These are phyloP conservation scores for Platerodrilus igneus DNA, from an alignment of 2,888 invertebrate species.

Conservation along the genomic window DNA sequence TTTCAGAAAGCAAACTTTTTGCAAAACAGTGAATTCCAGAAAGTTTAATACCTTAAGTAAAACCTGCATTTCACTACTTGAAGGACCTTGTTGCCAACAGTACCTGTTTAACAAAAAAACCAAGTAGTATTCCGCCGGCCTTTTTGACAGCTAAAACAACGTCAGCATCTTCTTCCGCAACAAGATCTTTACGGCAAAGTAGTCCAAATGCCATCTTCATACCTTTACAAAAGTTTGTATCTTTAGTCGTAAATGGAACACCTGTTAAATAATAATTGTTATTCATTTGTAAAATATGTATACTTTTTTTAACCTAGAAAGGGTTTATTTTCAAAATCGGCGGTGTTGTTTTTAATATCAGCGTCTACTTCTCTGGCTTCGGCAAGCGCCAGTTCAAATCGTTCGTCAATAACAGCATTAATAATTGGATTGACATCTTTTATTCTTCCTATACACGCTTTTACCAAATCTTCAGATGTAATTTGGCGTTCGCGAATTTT, in stretches of 20 bases:
- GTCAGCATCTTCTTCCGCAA: slow-evolving; percentile 72
- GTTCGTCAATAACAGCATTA: slow-evolving; percentile 79
- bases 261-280: slow-evolving; percentile 53
- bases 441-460: slow-evolving; percentile 72
- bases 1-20: no score
- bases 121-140: slow-evolving; percentile 83
- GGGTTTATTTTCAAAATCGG: slow-evolving; percentile 73
- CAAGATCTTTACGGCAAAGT: slow-evolving; percentile 54
- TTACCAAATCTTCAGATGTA: slow-evolving; percentile 64
- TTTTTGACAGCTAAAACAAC: slow-evolving; percentile 65
- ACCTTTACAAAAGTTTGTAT: slow-evolving; percentile 76
- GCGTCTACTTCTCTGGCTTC: slow-evolving; percentile 74
- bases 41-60: no score
- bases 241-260: slow-evolving; percentile 90
- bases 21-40: no score
- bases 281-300: no score
- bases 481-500: slow-evolving; percentile 63
- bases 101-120: no score
- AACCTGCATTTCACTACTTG: no score
- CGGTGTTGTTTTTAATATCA: slow-evolving; percentile 54
- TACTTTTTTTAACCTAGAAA: slow-evolving; percentile 64
- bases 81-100: no score
- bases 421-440: slow-evolving; percentile 66
- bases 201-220: slow-evolving; percentile 67
- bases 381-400: slow-evolving; percentile 70